Base-by-base conservation (phyloP, 2,113 vertebrate species). In the Plectropomus leopardus region DNA sequence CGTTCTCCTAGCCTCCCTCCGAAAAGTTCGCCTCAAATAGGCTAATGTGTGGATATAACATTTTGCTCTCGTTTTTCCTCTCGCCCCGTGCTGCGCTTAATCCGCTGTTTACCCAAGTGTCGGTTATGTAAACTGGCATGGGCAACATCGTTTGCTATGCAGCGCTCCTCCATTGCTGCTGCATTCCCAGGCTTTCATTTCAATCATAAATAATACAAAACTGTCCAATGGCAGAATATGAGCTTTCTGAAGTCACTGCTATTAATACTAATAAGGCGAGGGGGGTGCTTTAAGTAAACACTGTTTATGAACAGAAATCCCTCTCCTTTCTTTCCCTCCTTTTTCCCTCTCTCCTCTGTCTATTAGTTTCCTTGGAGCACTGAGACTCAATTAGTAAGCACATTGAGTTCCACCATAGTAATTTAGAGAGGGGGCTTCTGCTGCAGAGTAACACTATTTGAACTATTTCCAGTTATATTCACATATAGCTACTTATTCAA, bases 211-310 rank as follows among this genome's bases (percentile, higher is more conserved):
- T 95, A 92, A 94, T 94, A 91, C 84, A 94, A 82, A 94, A 93
- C 89, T 85, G 88, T 94, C 93, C 92, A 89, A 92, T 91, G 89
- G 86, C 89, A 78, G 92, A 92, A 94, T 94, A 90, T 74, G 65
- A 92, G 90, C 90, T 92, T 88, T 94, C 92, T 93, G 94, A 94
- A 94, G 94, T 93, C 78, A 24, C 86, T 78, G 90, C 78, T 93
- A 94, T 94, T 94, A 95, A 95, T 95, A 95, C 93, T 94, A 93
- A 95, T 94, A 83, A 94, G 92, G 91, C 86, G 34, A 83, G 55
- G 84, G 82, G 36, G 80, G 80, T 85, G 78, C 82, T 92, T 87
- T 80, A 82, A 86, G 91, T 93, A 94, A 92, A 92, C 86, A 89
- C 67, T 93, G 83, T 94, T 94, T 92, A 91, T 90, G 86, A 88